Evolutionary conservation across 2,797 vertebrate species (phyloP).

Genomic region (Poeciliopsis turneri): DNA sequence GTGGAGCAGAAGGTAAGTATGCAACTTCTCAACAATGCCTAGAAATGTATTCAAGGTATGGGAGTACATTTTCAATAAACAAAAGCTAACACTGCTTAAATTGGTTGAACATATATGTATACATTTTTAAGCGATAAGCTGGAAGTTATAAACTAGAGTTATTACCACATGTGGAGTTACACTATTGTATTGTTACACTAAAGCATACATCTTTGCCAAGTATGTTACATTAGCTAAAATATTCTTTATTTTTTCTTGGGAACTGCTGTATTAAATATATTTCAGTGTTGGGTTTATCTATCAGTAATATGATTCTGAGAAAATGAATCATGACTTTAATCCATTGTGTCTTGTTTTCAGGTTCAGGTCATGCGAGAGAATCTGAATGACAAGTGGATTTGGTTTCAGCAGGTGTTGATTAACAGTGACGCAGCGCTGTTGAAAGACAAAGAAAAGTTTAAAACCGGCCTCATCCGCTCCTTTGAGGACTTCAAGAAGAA

Average conservation of each 20-base stretch:
- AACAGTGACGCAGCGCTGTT: slow-evolving; percentile 84
- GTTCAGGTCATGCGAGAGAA: slow-evolving; percentile 80
- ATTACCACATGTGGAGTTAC: neutral
- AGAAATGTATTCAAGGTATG: neutral
- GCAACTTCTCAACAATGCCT: too few relatives aligned
- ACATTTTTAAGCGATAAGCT: neutral
- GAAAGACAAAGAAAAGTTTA: slow-evolving; percentile 87
- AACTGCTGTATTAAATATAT: neutral
- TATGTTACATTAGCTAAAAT: neutral
- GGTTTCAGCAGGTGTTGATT: slow-evolving; percentile 85
- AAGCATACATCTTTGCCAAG: neutral
- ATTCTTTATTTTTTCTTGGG: neutral
- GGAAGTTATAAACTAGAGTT: neutral
- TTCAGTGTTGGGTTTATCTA: neutral
- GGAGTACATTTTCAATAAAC: neutral
- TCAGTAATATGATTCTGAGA: neutral
- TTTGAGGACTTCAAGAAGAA: slow-evolving; percentile 87
- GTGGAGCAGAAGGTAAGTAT: slow-evolving; percentile 77
- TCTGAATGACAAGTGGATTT: slow-evolving; percentile 82
- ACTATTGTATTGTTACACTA: neutral
- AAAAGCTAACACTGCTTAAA: neutral
- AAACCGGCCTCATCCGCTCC: slow-evolving; percentile 78
- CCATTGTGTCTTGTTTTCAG: slow-evolving; percentile 59
- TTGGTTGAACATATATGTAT: neutral
- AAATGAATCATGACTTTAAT: neutral